A percentile compares a stretch with the other conserved stretches of the same genome.
phyloP scores from a whole-genome alignment of 2,113 vertebrate genomes.

The Channa argus region DNA sequence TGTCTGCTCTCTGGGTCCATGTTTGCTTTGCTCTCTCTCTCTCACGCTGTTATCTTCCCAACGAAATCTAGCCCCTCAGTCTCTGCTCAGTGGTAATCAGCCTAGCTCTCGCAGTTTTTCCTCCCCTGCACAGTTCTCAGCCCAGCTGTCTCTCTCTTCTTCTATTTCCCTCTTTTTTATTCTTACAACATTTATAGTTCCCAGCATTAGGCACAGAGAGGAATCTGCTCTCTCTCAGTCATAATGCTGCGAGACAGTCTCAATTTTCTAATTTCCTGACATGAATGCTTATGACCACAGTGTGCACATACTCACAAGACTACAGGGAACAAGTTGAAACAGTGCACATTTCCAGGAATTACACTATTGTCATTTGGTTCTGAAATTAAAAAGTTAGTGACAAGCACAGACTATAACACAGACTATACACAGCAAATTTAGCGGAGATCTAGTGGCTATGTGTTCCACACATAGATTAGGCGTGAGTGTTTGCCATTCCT shows the following conservation, averaged over 20 bases:
- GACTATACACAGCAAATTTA: neutral
- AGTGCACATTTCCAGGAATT: slow-evolving; percentile 17
- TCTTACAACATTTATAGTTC: slow-evolving; percentile 27
- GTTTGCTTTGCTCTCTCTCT: slow-evolving; percentile 16
- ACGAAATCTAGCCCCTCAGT: slow-evolving; percentile 3
- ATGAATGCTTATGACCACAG: slow-evolving; percentile 60
- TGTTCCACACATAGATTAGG: too few relatives aligned
- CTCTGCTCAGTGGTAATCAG: slow-evolving; percentile 15
- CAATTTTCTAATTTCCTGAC: slow-evolving; percentile 61
- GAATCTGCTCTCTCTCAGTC: slow-evolving; percentile 51
- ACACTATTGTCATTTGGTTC: slow-evolving; percentile 25
- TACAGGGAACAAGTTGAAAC: slow-evolving; percentile 36
- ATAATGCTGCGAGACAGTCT: slow-evolving; percentile 46
- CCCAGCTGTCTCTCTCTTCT: neutral
- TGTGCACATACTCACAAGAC: slow-evolving; percentile 29
- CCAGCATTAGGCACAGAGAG: slow-evolving; percentile 3
- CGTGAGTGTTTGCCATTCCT: too few relatives aligned
- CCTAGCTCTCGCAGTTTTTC: neutral
- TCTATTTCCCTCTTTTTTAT: neutral
- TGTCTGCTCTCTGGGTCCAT: slow-evolving; percentile 6
- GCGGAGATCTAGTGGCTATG: too few relatives aligned
- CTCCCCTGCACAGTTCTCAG: neutral
- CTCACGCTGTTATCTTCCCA: slow-evolving; percentile 6
- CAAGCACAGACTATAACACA: slow-evolving; percentile 8
- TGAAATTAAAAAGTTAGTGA: slow-evolving; percentile 20